phyloP scores from a whole-genome alignment of 2,113 vertebrate species.

The Lampris megalopsis region DNA sequence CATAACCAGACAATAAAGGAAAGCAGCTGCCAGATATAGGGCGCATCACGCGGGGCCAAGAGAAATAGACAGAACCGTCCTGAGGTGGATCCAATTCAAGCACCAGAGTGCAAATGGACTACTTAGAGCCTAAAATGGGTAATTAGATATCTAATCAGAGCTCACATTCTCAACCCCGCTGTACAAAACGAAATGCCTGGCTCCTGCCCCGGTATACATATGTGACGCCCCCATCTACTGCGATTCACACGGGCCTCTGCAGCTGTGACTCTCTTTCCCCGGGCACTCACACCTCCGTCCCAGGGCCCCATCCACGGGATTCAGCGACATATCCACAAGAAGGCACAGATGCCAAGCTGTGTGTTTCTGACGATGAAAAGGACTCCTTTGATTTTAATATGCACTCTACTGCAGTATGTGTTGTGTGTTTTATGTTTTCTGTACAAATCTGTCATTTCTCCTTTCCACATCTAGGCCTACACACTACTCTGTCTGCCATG shows the following conservation, averaged over 20 bases:
- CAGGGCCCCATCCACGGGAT: no score
- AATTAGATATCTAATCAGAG: constrained; percentile 84
- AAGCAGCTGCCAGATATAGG: constrained; percentile 53
- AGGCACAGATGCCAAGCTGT: no score
- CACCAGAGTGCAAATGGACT: constrained; percentile 81
- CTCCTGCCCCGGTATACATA: constrained; percentile 45
- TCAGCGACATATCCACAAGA: no score
- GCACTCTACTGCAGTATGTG: no score
- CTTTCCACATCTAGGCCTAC: no score
- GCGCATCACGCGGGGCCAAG: constrained; percentile 42
- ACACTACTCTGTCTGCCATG: no score
- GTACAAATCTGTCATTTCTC: no score
- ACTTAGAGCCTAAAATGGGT: constrained; percentile 84
- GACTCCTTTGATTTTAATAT: no score
- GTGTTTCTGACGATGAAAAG: no score
- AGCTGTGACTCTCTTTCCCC: constrained; percentile 55
- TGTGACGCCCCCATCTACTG: neutral
- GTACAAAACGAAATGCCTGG: constrained; percentile 74
- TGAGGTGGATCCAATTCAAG: constrained; percentile 70
- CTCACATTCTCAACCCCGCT: constrained; percentile 67
- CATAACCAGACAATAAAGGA: constrained; percentile 30
- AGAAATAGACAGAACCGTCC: constrained; percentile 50
- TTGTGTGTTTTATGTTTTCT: no score
- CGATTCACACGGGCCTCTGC: constrained; percentile 23
- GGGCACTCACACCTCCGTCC: no score